Evolutionary conservation across 2,797 vertebrate species (phyloP).

Genomic region (Betta splendens): DNA sequence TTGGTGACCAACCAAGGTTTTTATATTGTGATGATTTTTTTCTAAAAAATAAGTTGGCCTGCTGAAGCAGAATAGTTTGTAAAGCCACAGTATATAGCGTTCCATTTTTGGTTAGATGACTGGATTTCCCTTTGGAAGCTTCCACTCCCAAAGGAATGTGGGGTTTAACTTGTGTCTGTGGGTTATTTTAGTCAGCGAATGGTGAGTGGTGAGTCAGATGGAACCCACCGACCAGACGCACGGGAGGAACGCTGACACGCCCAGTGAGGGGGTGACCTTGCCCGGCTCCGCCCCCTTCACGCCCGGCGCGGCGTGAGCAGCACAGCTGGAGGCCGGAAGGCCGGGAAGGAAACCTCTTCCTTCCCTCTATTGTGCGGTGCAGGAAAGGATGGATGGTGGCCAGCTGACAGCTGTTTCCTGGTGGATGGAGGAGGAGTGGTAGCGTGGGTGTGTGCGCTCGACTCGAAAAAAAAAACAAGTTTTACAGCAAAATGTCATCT

Average conservation of each 20-base stretch:
- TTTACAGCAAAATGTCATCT: conserved; percentile 1
- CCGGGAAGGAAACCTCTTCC: conserved; percentile 87
- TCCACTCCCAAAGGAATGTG: conserved; percentile 21
- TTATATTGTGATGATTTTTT: too few species aligned
- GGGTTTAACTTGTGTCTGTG: conserved; percentile 19
- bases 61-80: conserved; percentile 1
- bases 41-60: background rate
- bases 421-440: conserved; percentile 67
- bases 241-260: conserved; percentile 35
- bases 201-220: conserved; percentile 6
- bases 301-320: conserved; percentile 25
- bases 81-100: background rate
- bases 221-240: conserved; percentile 9
- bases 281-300: background rate
- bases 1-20: background rate
- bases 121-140: conserved; percentile 16
- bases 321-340: background rate
- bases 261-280: conserved; percentile 30
- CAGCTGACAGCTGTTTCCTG: conserved; percentile 87
- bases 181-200: conserved; percentile 26
- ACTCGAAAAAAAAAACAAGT: too few species aligned
- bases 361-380: conserved; percentile 92
- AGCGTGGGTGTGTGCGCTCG: conserved; percentile 34
- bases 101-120: conserved; percentile 21
- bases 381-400: conserved; percentile 87